Evolutionary conservation across 2,113 vertebrate species (phyloP).

Genomic region (Xenopus borealis): DNA sequence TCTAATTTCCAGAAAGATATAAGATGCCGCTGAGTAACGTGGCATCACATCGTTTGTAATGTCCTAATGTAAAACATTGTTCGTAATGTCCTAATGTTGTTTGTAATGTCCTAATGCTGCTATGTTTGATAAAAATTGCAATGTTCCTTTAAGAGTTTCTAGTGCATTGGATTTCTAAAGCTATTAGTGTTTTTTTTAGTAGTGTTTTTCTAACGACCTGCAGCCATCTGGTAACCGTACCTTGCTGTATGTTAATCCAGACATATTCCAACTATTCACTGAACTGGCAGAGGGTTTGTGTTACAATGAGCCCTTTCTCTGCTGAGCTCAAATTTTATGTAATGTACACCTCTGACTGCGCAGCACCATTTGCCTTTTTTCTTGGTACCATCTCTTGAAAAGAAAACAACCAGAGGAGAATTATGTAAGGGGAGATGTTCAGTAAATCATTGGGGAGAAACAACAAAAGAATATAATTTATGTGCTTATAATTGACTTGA

Average conservation of each 20-base stretch:
- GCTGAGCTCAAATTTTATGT: constrained; percentile 32
- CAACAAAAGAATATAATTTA: constrained; percentile 33
- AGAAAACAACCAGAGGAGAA: constrained; percentile 28
- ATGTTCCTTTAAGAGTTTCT: neutral
- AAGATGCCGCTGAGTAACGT: neutral
- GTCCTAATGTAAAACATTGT: no score
- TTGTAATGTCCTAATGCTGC: neutral
- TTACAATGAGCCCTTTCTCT: constrained; percentile 45
- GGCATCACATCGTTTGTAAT: no score
- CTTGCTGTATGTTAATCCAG: constrained; percentile 44
- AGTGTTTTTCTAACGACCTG: constrained; percentile 41
- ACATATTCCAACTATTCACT: constrained; percentile 36
- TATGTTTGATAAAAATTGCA: neutral
- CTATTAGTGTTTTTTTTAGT: constrained; percentile 18
- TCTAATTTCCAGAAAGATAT: neutral
- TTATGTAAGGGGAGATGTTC: constrained; percentile 37
- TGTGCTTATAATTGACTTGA: constrained; percentile 13
- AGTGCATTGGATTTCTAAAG: constrained; percentile 20
- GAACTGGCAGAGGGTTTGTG: constrained; percentile 24
- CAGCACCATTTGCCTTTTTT: constrained; percentile 31
- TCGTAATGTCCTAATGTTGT: no score
- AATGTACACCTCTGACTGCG: constrained; percentile 34
- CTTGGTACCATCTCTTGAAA: constrained; percentile 26
- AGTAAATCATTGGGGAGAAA: constrained; percentile 16
- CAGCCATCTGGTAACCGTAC: constrained; percentile 45